These are phyloP conservation scores for Sandelia bainsii DNA, from an alignment of 2,797 vertebrate species.

Conservation along the genomic window DNA sequence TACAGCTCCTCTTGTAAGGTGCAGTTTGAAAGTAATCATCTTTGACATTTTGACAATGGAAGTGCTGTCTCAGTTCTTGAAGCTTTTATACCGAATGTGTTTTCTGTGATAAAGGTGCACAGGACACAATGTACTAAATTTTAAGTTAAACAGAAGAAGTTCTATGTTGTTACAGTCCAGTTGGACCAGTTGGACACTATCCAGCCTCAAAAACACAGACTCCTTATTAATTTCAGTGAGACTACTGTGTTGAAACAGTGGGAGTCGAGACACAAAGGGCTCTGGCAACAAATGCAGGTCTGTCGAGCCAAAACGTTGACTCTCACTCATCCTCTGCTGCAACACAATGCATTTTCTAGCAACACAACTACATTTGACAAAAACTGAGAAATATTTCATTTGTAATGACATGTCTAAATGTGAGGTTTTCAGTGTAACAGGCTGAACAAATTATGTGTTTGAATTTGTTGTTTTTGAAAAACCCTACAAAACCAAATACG, in stretches of 20 bases:
- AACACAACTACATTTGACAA: background rate
- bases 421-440: background rate
- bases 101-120: conserved; percentile 11
- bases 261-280: background rate
- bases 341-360: too few relatives aligned
- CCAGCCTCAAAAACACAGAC: background rate
- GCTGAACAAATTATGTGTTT: too few relatives aligned
- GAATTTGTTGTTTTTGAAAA: too few relatives aligned
- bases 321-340: background rate
- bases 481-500: background rate
- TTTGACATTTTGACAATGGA: conserved; percentile 35
- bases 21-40: conserved; percentile 30
- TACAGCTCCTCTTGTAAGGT: background rate
- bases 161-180: background rate
- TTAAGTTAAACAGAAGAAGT: conserved; percentile 11
- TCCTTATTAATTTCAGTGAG: conserved; percentile 12
- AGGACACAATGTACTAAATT: background rate
- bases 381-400: background rate
- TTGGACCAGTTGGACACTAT: background rate
- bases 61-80: conserved; percentile 5
- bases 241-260: background rate
- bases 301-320: too few relatives aligned
- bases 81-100: conserved; percentile 11
- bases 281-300: background rate
- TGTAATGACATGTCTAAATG: background rate